A percentile compares a stretch with the other conserved stretches of the same genome.
Conservation (phyloP, 2,797 vertebrate species). For the Tragopan temminckii region DNA sequence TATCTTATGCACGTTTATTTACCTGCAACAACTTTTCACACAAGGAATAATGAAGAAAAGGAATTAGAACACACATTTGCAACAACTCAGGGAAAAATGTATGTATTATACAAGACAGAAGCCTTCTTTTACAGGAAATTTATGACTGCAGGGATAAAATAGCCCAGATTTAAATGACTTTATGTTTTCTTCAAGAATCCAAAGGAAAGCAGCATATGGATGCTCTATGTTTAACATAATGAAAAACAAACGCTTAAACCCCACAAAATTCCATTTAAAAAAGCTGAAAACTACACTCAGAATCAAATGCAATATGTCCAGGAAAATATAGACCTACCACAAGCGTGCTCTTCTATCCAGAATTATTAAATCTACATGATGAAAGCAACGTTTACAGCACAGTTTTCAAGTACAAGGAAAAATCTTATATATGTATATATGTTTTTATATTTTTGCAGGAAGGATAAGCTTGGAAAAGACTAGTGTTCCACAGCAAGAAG, state of each 20-base stretch:
- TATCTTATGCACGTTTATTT: background rate
- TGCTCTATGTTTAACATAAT: conserved; percentile 74
- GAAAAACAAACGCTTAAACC: conserved; percentile 72
- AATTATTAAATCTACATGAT: conserved; percentile 37
- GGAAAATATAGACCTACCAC: conserved; percentile 42
- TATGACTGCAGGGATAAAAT: conserved; percentile 61
- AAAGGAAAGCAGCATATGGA: conserved; percentile 76
- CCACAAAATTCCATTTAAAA: conserved; percentile 61
- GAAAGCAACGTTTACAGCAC: conserved; percentile 3
- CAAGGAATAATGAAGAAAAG: background rate
- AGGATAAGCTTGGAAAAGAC: background rate
- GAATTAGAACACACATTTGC: conserved; percentile 4
- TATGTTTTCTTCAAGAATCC: conserved; percentile 65
- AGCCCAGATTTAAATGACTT: conserved; percentile 66
- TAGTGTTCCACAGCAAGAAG: background rate
- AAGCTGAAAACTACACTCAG: conserved; percentile 49
- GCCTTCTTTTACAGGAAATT: conserved; percentile 31
- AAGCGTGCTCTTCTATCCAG: background rate
- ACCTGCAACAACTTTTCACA: background rate
- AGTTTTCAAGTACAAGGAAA: conserved; percentile 10
- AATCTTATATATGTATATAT: background rate
- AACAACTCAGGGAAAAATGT: background rate
- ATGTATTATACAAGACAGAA: conserved; percentile 25
- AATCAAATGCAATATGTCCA: conserved; percentile 67
- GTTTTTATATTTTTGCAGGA: conserved; percentile 18